Base-by-base conservation (phyloP, 2,888 invertebrate species). In the Eledona agricola region DNA sequence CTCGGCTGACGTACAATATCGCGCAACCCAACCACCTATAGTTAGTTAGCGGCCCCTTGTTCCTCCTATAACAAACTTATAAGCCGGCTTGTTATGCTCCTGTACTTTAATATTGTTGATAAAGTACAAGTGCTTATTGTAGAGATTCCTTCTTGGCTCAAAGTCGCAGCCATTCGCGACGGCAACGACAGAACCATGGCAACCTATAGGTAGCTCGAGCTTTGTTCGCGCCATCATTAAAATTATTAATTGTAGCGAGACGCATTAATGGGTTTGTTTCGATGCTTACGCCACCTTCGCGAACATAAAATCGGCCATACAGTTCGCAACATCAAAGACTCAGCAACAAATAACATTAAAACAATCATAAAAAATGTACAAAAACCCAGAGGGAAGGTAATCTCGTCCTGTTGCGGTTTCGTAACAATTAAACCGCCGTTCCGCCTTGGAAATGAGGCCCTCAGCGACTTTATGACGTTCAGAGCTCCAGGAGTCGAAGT, bases 31-130 rank as follows among this genome's bases (percentile, higher is more conserved):
- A 43, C 45, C 50, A 55, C 49, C 47, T 40, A 55, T 46, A 58
- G 54, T 58, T 59, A 53, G 57, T 61, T 61, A 59, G 52, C 43
- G 55, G 57, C 43, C 59, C 51, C 58, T 61, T 59, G 59, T 61
- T 61, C 51, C 54, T 55, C 49, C 51, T 51, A 53, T 38, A 58
- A 45, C 49, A 53, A 56, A 52, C 55, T 51, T 49, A 59, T 62
- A 61, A 61, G 60, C 61, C 60, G 45, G 58, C 59, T 60, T 61
- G 60, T 62, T 63, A 61, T 60, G 60, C 58, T 57, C 38, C 57
- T 55, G 62, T 59, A 64, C 63, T 67, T 67, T 67, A 67, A 67
- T 66, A 65, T 63, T 62, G 67, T 66, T 65, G 65, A 65, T 67
- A 60, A 65, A 63, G 62, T 64, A 63, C 49, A 53, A 59, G 60